Evolutionary conservation across 2,797 vertebrate genomes (phyloP), one percentile per base, ranked within the genome.

Genomic region (Coregonus suidteri): DNA sequence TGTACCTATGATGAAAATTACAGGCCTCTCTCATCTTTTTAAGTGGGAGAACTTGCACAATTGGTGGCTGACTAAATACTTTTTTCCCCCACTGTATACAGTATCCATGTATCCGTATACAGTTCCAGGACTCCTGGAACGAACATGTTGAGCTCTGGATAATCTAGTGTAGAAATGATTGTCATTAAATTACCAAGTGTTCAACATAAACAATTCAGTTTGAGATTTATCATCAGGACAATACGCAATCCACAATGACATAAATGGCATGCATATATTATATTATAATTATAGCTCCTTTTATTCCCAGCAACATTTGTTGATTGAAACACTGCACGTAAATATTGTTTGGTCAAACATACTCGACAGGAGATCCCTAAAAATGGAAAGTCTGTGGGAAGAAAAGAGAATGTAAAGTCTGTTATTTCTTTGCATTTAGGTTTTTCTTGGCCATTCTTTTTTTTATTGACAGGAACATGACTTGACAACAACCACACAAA

Each of bases 401-500:
- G 74, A 71, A 51, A 71, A 20, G 47, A 52, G 54, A 81, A 65
- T 30, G 31, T 37, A 51, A 65, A 62, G 71, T 70, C 74, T 74
- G 75, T 64, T 62, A 77, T 25, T 59, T 66, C 53, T 53, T 47
- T 31, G 54, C 65, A 52, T 52, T 20, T 67, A 16, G 18, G 47
- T 77, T 74, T 54, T 76, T 65, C n/a, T 62, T 62, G 56, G 56
- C 56, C 41, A 30, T 52, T n/a, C 25, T 7, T 14, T 3, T 35
- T 1, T 13, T 54, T 41, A 11, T 53, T 59, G 67, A 30, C 6
- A 68, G 76, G 53, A 34, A 81, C 25, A 25, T 79, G 82, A 66
- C 56, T 56, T 35, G 15, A 73, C 41, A 80, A 77, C 62, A 78
- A 87, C 73, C 73, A 64, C 69, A 37, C 75, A 74, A 85, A 54